A percentile compares a stretch with the other conserved stretches of the same genome.
These are phyloP conservation scores for Lucilia sericata DNA, from an alignment of 1,140 invertebrate species.

Conservation along the genomic window DNA sequence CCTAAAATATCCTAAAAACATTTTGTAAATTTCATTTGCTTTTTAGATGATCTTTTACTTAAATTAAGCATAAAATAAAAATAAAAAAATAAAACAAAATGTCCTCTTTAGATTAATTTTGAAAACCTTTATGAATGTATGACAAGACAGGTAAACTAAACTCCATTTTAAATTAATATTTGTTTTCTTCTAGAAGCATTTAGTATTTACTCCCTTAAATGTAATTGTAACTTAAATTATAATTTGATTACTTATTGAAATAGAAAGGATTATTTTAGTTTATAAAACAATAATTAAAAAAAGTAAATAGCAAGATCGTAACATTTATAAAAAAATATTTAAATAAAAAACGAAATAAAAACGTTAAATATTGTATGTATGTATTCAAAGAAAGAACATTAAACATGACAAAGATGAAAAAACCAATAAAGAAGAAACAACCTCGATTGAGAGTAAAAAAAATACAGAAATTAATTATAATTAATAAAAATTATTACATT, in stretches of 20 bases:
- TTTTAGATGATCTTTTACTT: not conserved
- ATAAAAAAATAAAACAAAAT: not conserved
- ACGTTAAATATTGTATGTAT: conserved; percentile 24
- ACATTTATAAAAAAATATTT: too few species aligned
- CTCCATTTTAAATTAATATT: too few species aligned
- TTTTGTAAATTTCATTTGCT: conserved; percentile 13
- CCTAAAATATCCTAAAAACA: not conserved
- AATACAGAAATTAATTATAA: conserved; percentile 36
- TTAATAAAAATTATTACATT: conserved; percentile 41
- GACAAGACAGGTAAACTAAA: too few species aligned
- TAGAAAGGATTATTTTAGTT: conserved; percentile 21
- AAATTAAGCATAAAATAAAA: not conserved
- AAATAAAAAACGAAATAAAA: not conserved
- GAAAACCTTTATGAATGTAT: not conserved
- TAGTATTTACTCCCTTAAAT: not conserved
- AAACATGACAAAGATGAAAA: conserved; percentile 6
- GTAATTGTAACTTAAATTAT: not conserved
- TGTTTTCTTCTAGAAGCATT: not conserved
- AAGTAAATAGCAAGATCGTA: too few species aligned
- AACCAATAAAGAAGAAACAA: not conserved
- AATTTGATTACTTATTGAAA: not conserved
- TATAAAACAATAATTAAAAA: not conserved
- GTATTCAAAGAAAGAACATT: not conserved
- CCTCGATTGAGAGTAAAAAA: conserved; percentile 17
- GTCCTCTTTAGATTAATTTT: not conserved